These are phyloP conservation scores for Penaeus monodon DNA, from an alignment of 2,888 invertebrate genomes.

Conservation along the genomic window DNA sequence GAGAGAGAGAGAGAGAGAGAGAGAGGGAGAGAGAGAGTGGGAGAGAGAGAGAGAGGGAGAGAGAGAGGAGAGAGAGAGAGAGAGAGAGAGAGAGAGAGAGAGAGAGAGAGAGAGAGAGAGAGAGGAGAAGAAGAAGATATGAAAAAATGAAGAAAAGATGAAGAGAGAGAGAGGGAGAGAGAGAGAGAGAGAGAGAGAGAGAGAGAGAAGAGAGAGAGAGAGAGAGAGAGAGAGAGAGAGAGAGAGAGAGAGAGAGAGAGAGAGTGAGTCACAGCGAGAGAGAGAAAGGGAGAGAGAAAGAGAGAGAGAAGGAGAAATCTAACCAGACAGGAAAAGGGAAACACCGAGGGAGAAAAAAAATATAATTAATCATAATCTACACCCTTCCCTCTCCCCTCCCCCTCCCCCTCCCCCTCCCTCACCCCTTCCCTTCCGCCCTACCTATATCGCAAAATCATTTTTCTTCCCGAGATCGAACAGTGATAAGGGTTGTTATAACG, in stretches of 20 bases:
- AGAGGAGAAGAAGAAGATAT: background rate
- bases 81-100: background rate
- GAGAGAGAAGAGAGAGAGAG: background rate
- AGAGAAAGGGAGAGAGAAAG: background rate
- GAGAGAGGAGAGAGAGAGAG: background rate
- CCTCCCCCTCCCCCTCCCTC: too few relatives aligned
- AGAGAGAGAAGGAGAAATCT: background rate
- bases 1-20: background rate
- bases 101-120: conserved; percentile 16
- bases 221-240: background rate
- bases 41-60: background rate
- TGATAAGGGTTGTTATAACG: too few relatives aligned
- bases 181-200: background rate
- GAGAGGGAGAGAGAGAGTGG: background rate
- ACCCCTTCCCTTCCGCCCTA: too few relatives aligned
- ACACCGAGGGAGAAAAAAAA: background rate
- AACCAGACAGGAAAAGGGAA: background rate
- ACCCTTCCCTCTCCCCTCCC: too few relatives aligned
- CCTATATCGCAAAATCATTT: too few relatives aligned
- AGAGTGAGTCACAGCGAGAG: background rate
- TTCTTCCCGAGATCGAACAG: too few relatives aligned
- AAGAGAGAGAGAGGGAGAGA: background rate
- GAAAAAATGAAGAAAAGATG: background rate
- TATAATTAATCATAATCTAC: too few relatives aligned
- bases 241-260: background rate